Conservation (phyloP, 2,797 vertebrate genomes). For the Alauda arvensis region DNA sequence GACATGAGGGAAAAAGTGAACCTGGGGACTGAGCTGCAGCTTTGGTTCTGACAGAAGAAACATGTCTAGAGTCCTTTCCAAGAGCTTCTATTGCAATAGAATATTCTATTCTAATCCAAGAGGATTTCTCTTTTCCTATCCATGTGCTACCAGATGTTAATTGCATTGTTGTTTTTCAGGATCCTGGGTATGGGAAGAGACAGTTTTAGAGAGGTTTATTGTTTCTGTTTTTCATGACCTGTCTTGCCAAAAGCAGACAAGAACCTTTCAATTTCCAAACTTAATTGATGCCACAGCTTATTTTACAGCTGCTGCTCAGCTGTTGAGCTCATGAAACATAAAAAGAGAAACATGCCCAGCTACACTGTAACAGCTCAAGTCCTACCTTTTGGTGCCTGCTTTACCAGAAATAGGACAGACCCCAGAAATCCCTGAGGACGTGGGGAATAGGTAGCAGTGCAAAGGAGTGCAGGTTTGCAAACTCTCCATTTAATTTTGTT, state of each 20-base stretch:
- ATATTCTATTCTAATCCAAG: no score
- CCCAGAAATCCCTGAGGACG: neutral
- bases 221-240: neutral
- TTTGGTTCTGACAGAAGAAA: neutral
- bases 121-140: neutral
- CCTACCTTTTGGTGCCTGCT: neutral
- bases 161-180: neutral
- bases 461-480: neutral
- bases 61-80: neutral
- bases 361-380: neutral
- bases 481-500: neutral
- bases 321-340: neutral
- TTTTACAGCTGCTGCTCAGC: neutral
- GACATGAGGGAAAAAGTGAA: neutral
- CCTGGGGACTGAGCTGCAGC: neutral
- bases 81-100: neutral
- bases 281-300: neutral
- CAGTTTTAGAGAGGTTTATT: neutral
- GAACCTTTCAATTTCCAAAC: neutral
- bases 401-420: neutral
- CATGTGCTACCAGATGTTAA: neutral
- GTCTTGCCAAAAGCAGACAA: neutral
- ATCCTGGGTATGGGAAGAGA: neutral
- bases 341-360: neutral
- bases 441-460: neutral